Base-by-base conservation (phyloP, 2,797 vertebrate genomes). In the Pitangus sulphuratus region DNA sequence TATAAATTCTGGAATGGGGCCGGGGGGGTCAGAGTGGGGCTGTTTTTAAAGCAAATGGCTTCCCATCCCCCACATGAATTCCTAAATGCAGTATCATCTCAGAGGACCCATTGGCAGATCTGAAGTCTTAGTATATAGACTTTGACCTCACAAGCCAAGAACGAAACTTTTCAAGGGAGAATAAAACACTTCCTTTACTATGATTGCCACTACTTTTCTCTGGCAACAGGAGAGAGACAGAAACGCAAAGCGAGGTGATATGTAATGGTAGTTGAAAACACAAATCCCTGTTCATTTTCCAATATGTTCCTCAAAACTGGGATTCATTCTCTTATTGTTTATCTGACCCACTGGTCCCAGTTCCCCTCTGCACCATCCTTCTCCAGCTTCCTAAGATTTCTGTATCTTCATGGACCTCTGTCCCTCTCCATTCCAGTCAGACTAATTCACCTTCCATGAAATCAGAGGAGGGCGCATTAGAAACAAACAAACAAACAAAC, bases 371-470 rank as follows among this genome's bases (percentile, higher is more conserved):
- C 69, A 75, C 28, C 42, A 30, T 61, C 86, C 64, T 54, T 92
- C 47, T 76, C 65, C 50, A 84, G n/a, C 50, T 79, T 62, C 68
- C 53, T 66, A 60, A 77, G 21, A 77, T 70, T 83, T 89, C 37
- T 85, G 10, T 85, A 47, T 56, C 65, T 84, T 76, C 60, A 35
- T 45, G 37, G 19, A 56, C 58, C 16, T 84, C 42, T 80, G 45
- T 82, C 85, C 64, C 57, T 80, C 69, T 78, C 78, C 87, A 92
- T 71, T 84, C 81, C 39, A 87, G 53, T 51, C 77, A 89, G 70
- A 62, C 45, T 92, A 92, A 85, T 94, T 87, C 57, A 87, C 44
- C 78, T 68, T 91, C 66, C 79, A 93, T 75, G 69, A 58, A 58
- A 78, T 15, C 57, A 58, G 66, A 76, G 24, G 25, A 75, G 25